Conservation (phyloP, 1,140 invertebrate genomes). For the Drosophila ohnishii region DNA sequence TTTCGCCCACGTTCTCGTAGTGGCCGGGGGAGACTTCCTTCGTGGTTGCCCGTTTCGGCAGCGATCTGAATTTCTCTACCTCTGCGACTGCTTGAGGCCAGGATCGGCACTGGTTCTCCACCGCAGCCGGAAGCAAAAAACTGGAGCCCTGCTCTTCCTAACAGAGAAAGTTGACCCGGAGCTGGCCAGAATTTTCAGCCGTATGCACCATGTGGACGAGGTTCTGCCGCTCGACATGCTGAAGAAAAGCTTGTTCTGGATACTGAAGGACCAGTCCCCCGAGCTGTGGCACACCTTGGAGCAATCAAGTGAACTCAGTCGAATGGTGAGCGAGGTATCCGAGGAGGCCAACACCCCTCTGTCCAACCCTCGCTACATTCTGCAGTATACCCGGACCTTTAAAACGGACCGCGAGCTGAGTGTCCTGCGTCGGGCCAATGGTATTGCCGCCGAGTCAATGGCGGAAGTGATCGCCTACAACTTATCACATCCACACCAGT, state of each 20-base stretch:
- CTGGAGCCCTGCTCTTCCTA: conserved; percentile 32
- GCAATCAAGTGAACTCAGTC: not conserved
- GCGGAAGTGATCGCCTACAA: conserved; percentile 39
- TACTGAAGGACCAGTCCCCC: conserved; percentile 16
- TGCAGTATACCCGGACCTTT: conserved; percentile 31
- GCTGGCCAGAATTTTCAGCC: conserved; percentile 7
- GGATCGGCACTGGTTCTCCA: conserved; percentile 34
- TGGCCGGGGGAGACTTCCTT: conserved; percentile 21
- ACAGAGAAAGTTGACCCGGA: conserved; percentile 9
- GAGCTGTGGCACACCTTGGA: conserved; percentile 39
- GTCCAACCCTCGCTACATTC: conserved; percentile 26
- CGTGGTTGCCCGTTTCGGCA: conserved; percentile 21
- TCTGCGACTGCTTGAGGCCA: conserved; percentile 52
- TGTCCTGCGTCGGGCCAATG: conserved; percentile 23
- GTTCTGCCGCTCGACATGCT: conserved; percentile 24
- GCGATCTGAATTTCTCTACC: conserved; percentile 44
- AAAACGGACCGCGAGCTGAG: conserved; percentile 36
- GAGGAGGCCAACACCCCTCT: conserved; percentile 10
- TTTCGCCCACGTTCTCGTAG: conserved; percentile 39
- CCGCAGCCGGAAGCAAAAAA: conserved; percentile 22
- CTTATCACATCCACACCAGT: not conserved
- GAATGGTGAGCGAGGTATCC: conserved; percentile 24
- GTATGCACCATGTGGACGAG: conserved; percentile 49
- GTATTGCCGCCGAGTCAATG: conserved; percentile 46
- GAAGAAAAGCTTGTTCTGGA: conserved; percentile 4